Conservation (phyloP, 2,797 vertebrate genomes). For the Enteromius trimaculatus region DNA sequence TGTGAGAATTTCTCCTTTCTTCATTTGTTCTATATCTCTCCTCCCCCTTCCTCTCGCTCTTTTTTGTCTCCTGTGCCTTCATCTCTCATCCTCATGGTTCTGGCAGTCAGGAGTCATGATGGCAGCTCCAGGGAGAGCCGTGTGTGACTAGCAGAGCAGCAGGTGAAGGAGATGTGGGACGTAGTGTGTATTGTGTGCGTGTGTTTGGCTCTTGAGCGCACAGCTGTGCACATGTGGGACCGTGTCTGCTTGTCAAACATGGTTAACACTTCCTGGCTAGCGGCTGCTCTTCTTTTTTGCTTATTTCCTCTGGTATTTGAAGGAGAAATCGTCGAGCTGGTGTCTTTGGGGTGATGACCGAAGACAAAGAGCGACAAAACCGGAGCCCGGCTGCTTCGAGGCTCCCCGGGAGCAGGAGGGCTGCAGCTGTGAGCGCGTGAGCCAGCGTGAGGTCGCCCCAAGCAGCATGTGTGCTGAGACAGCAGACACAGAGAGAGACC, state of each 20-base stretch:
- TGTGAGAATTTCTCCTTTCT: not conserved
- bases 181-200: slow-evolving; percentile 15
- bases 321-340: slow-evolving; percentile 71
- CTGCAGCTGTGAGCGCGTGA: slow-evolving; percentile 27
- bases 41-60: not conserved
- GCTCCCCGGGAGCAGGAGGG: not conserved
- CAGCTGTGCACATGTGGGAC: slow-evolving; percentile 44
- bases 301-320: slow-evolving; percentile 75
- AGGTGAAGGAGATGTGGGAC: slow-evolving; percentile 31
- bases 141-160: slow-evolving; percentile 17
- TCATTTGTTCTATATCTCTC: not conserved
- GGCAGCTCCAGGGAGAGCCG: not conserved
- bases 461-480: slow-evolving; percentile 47
- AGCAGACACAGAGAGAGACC: slow-evolving; percentile 37
- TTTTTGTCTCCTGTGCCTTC: not conserved
- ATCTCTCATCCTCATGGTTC: not conserved
- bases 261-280: slow-evolving; percentile 59
- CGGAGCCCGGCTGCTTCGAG: not conserved
- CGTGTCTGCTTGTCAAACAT: slow-evolving; percentile 42
- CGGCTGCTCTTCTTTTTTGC: slow-evolving; percentile 55
- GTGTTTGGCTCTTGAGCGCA: slow-evolving; percentile 16
- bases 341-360: slow-evolving; percentile 35
- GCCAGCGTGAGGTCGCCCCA: slow-evolving; percentile 42
- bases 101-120: slow-evolving; percentile 27
- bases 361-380: slow-evolving; percentile 18